A percentile compares a stretch with the other conserved stretches of the same genome.
Evolutionary conservation across 2,113 vertebrate genomes (phyloP).

Genomic region (Cyanoramphus novaezelandiae): DNA sequence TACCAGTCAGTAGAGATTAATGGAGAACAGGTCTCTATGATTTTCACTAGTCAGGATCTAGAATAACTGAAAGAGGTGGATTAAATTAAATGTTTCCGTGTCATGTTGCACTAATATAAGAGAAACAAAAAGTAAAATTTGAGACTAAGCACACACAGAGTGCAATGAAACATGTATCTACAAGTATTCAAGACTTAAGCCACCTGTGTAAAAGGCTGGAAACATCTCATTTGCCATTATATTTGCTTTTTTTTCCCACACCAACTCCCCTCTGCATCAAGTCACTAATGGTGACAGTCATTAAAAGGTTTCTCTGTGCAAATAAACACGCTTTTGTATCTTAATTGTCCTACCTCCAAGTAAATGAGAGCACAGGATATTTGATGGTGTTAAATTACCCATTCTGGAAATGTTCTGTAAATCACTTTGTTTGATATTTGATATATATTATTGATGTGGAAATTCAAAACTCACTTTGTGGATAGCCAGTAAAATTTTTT

Average conservation of each 20-base stretch:
- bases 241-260: background rate
- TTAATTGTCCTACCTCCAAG: background rate
- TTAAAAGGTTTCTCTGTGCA: background rate
- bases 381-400: background rate
- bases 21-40: background rate
- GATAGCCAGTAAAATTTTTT: background rate
- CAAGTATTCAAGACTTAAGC: background rate
- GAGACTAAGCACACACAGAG: background rate
- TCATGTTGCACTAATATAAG: background rate
- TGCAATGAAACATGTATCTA: background rate
- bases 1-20: background rate
- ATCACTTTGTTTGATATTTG: background rate
- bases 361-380: background rate
- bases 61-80: background rate
- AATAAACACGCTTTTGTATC: constrained; percentile 1
- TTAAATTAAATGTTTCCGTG: background rate
- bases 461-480: background rate
- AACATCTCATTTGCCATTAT: background rate
- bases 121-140: background rate
- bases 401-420: background rate
- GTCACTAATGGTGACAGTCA: background rate
- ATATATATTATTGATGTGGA: background rate
- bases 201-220: constrained; percentile 7
- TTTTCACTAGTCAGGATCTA: background rate
- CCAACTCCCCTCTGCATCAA: background rate